These are phyloP conservation scores for Papilio machaon DNA, from an alignment of 1,140 invertebrate species.

Conservation along the genomic window DNA sequence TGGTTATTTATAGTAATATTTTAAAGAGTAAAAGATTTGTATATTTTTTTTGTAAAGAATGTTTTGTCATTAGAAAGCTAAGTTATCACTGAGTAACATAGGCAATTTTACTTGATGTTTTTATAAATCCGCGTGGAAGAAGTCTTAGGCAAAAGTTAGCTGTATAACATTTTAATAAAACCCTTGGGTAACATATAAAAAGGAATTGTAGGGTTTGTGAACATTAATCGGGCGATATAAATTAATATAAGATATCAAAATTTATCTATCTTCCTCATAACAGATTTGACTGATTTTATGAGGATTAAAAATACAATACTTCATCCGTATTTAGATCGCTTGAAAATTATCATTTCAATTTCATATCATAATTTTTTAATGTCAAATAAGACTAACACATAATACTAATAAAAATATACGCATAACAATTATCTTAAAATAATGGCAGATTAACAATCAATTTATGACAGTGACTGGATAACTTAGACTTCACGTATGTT, in stretches of 20 bases:
- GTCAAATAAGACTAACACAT: not conserved
- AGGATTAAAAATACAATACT: not conserved
- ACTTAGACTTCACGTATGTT: too few relatives aligned
- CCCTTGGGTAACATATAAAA: not conserved
- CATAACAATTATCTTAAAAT: not conserved
- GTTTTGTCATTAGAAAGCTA: too few relatives aligned
- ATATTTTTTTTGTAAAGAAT: too few relatives aligned
- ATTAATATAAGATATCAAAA: not conserved
- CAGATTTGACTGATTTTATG: not conserved
- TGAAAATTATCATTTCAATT: not conserved
- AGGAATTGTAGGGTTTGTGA: not conserved
- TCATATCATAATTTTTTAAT: not conserved
- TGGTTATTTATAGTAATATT: not conserved
- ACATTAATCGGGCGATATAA: not conserved
- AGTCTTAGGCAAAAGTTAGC: too few relatives aligned
- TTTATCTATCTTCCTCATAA: conserved; percentile 8
- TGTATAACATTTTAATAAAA: too few relatives aligned
- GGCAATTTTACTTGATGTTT: too few relatives aligned
- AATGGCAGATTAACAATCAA: too few relatives aligned
- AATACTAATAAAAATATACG: not conserved
- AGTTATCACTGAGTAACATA: too few relatives aligned
- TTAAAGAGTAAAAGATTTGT: too few relatives aligned
- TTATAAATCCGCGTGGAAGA: too few relatives aligned
- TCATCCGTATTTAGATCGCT: not conserved
- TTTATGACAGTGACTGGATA: too few relatives aligned